phyloP scores from a whole-genome alignment of 2,888 invertebrate species.

The Agrilus mali region DNA sequence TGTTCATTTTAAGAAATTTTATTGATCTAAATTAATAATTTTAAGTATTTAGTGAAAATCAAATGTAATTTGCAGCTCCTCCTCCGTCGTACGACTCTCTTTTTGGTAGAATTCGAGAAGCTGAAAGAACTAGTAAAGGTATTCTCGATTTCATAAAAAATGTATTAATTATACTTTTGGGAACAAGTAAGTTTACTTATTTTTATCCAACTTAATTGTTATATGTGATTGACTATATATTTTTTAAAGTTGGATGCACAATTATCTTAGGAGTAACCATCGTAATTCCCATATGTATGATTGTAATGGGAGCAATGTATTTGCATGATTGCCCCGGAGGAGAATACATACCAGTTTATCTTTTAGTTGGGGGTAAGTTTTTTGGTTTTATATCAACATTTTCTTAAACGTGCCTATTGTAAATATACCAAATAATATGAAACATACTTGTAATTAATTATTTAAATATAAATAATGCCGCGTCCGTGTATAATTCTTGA shows the following conservation, averaged over 20 bases:
- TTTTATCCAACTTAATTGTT: background rate
- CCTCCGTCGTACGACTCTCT: constrained; percentile 56
- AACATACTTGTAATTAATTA: too few relatives aligned
- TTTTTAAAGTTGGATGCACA: constrained; percentile 49
- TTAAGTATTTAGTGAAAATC: background rate
- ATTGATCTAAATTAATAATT: background rate
- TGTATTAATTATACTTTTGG: constrained; percentile 43
- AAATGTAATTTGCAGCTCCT: constrained; percentile 34
- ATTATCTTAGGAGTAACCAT: constrained; percentile 48
- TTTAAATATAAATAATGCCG: too few relatives aligned
- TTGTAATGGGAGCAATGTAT: constrained; percentile 51
- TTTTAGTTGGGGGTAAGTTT: constrained; percentile 46
- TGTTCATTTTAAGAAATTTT: too few relatives aligned
- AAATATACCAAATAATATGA: background rate
- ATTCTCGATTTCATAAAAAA: constrained; percentile 49
- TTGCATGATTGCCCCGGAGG: constrained; percentile 52
- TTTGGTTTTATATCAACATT: constrained; percentile 2
- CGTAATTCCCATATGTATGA: constrained; percentile 55
- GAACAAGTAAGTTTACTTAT: constrained; percentile 42
- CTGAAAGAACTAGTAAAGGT: constrained; percentile 45
- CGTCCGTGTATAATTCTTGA: too few relatives aligned
- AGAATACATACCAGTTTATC: constrained; percentile 54
- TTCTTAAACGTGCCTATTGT: too few relatives aligned
- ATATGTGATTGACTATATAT: background rate
- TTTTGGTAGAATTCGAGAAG: constrained; percentile 50